Percentiles rank a stretch among this genome's conserved stretches.
Evolutionary conservation across 1,140 invertebrate species (phyloP).

Genomic region (Lasaia peninsularis): DNA sequence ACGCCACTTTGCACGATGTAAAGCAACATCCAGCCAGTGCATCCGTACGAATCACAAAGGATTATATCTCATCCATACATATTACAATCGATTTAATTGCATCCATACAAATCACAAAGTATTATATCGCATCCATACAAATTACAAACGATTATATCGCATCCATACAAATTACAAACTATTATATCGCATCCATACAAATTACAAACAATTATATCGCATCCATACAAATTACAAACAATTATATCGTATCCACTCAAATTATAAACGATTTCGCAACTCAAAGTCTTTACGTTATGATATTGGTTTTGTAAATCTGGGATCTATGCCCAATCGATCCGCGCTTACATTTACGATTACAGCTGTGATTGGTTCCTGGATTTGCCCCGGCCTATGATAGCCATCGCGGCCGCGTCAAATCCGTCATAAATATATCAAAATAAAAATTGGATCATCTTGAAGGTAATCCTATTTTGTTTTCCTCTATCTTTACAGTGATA

Average conservation of each 20-base stretch:
- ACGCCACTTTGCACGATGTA: too few species aligned
- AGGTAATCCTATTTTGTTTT: background rate
- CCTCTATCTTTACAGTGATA: background rate
- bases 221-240: too few species aligned
- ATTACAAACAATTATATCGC: too few species aligned
- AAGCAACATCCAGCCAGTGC: too few species aligned
- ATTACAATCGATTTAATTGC: too few species aligned
- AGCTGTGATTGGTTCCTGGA: background rate
- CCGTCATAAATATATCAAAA: constrained; percentile 6
- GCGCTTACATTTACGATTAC: constrained; percentile 28
- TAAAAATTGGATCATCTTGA: background rate
- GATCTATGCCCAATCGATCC: constrained; percentile 9
- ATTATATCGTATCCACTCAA: background rate
- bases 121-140: too few species aligned
- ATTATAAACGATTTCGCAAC: background rate
- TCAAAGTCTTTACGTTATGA: constrained; percentile 8
- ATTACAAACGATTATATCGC: too few species aligned
- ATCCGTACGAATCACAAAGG: too few species aligned
- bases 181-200: too few species aligned
- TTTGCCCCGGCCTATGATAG: background rate
- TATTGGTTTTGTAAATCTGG: constrained; percentile 15
- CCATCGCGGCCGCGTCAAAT: background rate
- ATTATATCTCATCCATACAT: too few species aligned
- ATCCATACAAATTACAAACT: too few species aligned
- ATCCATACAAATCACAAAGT: too few species aligned